Percentiles rank a stretch among this genome's conserved stretches.
Conservation (phyloP, 2,797 vertebrate species). For the Falco concolor region DNA sequence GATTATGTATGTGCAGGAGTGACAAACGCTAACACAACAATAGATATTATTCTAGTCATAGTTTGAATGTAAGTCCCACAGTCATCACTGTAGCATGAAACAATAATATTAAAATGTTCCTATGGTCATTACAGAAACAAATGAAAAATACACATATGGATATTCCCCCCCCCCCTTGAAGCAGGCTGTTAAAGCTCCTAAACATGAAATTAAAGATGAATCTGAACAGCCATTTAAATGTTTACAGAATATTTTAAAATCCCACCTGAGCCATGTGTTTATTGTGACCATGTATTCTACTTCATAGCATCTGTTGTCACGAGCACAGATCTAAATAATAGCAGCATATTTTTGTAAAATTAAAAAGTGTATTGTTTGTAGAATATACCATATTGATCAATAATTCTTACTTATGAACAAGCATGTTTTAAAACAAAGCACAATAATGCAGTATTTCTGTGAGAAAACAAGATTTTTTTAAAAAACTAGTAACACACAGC, state of each 20-base stretch:
- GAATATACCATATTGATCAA: not conserved
- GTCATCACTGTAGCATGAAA: not conserved
- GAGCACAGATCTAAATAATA: not conserved
- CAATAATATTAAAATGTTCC: not conserved
- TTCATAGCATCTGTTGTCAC: not conserved
- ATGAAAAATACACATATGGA: not conserved
- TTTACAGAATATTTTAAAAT: constrained; percentile 37
- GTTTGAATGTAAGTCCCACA: not conserved
- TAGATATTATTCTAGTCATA: not conserved
- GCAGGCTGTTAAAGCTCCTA: constrained; percentile 25
- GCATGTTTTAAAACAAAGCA: not conserved
- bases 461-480: not conserved
- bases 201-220: constrained; percentile 52
- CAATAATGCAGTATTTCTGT: not conserved
- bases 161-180: not conserved
- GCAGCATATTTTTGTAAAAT: not conserved
- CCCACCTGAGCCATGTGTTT: constrained; percentile 2
- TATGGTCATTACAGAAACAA: not conserved
- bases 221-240: constrained; percentile 15
- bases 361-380: not conserved
- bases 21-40: not conserved
- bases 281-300: not conserved
- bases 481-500: not conserved
- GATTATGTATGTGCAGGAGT: not conserved
- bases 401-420: not conserved